Percentiles rank a stretch among this genome's conserved stretches.
Conservation (phyloP, 2,797 vertebrate species). For the Crossoptilon crossoptilon region DNA sequence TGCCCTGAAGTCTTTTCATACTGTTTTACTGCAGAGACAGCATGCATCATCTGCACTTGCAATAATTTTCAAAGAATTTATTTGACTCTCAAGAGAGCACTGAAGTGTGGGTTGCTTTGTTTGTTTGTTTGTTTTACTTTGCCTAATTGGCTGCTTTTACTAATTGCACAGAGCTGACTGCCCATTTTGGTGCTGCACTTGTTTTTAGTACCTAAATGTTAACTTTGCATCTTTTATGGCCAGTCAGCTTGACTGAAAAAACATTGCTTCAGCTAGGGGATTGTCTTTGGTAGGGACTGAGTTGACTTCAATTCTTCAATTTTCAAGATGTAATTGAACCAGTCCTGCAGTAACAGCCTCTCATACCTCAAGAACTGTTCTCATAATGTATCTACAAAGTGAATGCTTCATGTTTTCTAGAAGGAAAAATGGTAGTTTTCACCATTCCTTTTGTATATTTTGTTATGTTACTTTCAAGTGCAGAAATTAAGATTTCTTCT, state of each 20-base stretch:
- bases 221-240: neutral
- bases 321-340: neutral
- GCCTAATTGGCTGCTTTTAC: neutral
- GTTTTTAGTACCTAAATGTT: neutral
- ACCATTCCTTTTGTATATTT: neutral
- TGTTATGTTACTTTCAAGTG: neutral
- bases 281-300: neutral
- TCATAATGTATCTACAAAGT: neutral
- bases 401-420: neutral
- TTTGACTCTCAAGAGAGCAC: neutral
- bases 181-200: fast-evolving
- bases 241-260: neutral
- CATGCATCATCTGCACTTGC: neutral
- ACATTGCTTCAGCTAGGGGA: neutral
- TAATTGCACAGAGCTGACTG: neutral
- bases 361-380: neutral
- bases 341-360: neutral
- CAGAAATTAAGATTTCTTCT: neutral
- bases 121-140: neutral
- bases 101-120: too few species aligned
- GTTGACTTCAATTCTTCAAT: neutral
- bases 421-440: neutral
- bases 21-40: neutral
- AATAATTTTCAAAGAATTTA: neutral
- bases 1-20: neutral